Conservation (phyloP, 2,113 vertebrate genomes). For the Girardinichthys multiradiatus region DNA sequence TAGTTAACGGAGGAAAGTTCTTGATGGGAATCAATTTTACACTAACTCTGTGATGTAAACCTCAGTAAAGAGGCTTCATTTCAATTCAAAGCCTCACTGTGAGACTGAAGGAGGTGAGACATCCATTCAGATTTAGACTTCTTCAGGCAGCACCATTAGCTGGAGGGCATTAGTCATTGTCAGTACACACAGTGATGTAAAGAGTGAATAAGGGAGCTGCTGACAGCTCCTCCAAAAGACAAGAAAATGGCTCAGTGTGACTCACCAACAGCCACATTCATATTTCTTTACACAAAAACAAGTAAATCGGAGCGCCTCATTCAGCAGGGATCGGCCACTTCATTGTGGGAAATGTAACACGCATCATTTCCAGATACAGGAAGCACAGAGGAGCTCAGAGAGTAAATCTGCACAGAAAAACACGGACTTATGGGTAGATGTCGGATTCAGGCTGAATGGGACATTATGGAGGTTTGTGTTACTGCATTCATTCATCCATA, state of each 20-base stretch:
- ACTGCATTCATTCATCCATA: not conserved
- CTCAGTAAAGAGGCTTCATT: conserved; percentile 14
- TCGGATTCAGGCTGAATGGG: not conserved
- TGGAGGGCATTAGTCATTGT: conserved; percentile 58
- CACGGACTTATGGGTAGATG: not conserved
- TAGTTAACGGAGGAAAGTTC: not conserved
- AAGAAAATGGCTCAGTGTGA: conserved; percentile 65
- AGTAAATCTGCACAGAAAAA: not conserved
- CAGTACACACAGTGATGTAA: conserved; percentile 26
- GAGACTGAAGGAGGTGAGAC: conserved; percentile 40
- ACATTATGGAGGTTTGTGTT: not conserved
- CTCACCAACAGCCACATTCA: conserved; percentile 61
- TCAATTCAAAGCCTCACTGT: not conserved
- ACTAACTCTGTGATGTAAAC: not conserved
- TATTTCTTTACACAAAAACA: conserved; percentile 48
- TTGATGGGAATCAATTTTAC: not conserved
- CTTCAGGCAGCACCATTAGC: conserved; percentile 52
- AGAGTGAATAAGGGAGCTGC: conserved; percentile 47
- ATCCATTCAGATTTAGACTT: conserved; percentile 29
- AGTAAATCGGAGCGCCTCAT: conserved; percentile 34
- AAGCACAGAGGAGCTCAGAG: not conserved
- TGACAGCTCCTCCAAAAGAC: conserved; percentile 56
- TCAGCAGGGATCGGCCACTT: conserved; percentile 25
- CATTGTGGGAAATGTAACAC: conserved; percentile 35
- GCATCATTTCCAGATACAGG: conserved; percentile 18